A percentile compares a stretch with the other conserved stretches of the same genome.
Conservation (phyloP, 2,797 vertebrate species). For the Prionace glauca region DNA sequence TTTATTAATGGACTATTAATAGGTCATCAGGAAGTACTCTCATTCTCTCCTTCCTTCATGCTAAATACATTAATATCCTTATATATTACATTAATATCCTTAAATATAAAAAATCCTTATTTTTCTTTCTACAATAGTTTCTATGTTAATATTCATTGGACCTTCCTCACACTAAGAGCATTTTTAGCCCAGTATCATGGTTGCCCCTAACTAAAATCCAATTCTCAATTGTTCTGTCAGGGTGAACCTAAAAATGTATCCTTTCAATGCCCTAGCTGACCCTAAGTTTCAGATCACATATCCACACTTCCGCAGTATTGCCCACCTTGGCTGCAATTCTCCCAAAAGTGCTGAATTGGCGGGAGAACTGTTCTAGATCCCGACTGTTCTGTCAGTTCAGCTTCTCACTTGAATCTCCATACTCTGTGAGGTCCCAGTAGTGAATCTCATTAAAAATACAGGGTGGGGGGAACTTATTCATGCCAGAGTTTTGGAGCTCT, state of each 20-base stretch:
- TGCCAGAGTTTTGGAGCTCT: too few relatives aligned
- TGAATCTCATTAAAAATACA: too few relatives aligned
- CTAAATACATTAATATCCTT: too few relatives aligned
- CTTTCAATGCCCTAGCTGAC: not conserved
- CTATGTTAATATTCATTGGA: not conserved
- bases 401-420: too few relatives aligned
- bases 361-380: too few relatives aligned
- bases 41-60: not conserved
- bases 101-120: not conserved
- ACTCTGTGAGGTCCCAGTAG: too few relatives aligned
- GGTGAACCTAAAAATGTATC: not conserved
- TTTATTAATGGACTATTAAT: not conserved
- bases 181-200: not conserved
- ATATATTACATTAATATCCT: too few relatives aligned
- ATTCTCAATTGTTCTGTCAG: not conserved
- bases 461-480: too few relatives aligned
- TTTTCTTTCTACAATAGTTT: not conserved
- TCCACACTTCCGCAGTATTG: not conserved
- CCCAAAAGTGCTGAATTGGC: too few relatives aligned
- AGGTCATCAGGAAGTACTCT: not conserved
- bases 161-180: not conserved
- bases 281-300: not conserved
- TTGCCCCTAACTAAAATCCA: not conserved
- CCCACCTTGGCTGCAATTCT: too few relatives aligned
- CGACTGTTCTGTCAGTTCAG: too few relatives aligned